A percentile compares a stretch with the other conserved stretches of the same genome.
These are phyloP conservation scores for Lasioglossum malachurum DNA, from an alignment of 2,888 invertebrate genomes.

Conservation along the genomic window DNA sequence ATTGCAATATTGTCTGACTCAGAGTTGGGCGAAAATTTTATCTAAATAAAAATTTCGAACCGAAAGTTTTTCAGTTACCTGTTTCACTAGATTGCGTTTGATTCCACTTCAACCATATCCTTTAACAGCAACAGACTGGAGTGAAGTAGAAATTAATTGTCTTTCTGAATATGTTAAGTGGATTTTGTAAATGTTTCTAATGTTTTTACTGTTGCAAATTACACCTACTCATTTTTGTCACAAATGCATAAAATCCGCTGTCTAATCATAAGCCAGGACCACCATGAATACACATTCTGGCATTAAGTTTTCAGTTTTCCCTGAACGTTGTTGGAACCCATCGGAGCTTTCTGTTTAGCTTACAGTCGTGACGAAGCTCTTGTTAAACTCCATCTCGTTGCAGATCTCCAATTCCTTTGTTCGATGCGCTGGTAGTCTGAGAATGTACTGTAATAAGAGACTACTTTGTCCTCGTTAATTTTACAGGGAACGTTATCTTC, in stretches of 20 bases:
- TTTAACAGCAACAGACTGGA: no score
- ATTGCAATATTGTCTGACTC: no score
- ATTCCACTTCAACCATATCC: no score
- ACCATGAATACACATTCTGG: background rate
- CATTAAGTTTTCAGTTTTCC: background rate
- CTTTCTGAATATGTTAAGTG: no score
- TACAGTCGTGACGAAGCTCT: background rate
- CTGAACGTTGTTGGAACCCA: background rate
- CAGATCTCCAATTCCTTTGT: background rate
- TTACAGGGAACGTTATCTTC: background rate
- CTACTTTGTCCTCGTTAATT: constrained; percentile 1
- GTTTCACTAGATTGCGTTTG: no score
- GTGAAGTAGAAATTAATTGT: no score
- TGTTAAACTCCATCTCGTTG: background rate
- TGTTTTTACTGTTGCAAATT: no score
- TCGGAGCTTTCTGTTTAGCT: background rate
- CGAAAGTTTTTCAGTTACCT: no score
- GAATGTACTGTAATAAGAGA: background rate
- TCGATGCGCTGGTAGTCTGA: background rate
- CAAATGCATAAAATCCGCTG: background rate
- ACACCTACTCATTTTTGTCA: no score
- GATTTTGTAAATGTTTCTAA: no score
- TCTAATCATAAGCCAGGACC: background rate
- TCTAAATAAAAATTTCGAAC: no score
- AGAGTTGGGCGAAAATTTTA: no score